A percentile compares a stretch with the other conserved stretches of the same genome.
phyloP scores from a whole-genome alignment of 1,140 invertebrate genomes.

The Vanessa atalanta region DNA sequence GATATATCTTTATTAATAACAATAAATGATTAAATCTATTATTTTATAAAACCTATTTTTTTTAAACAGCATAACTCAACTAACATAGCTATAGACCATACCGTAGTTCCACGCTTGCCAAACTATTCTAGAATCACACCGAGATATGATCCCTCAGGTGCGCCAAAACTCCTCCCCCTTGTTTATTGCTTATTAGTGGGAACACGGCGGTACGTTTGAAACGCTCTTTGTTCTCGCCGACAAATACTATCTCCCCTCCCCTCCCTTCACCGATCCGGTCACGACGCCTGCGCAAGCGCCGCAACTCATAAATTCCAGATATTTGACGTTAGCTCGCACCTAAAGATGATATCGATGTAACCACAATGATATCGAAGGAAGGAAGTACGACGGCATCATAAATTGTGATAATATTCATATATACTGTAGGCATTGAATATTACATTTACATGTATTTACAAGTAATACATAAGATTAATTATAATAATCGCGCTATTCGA shows the following conservation, averaged over 20 bases:
- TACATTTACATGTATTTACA: constrained; percentile 2
- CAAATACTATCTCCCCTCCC: constrained; percentile 39
- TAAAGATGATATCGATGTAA: constrained; percentile 70
- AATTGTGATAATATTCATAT: constrained; percentile 44
- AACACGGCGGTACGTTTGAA: constrained; percentile 70
- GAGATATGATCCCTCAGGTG: constrained; percentile 73
- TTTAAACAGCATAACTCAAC: too few relatives aligned
- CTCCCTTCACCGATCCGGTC: constrained; percentile 49
- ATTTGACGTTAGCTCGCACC: constrained; percentile 64
- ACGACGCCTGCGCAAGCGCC: constrained; percentile 62
- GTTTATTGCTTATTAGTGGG: constrained; percentile 79
- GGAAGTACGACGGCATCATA: constrained; percentile 57
- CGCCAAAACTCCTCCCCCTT: constrained; percentile 72
- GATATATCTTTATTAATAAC: too few relatives aligned
- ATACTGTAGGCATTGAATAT: background rate
- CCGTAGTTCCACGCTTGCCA: background rate
- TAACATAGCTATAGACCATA: too few relatives aligned
- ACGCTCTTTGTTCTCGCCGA: constrained; percentile 74
- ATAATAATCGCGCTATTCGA: too few relatives aligned
- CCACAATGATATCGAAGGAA: constrained; percentile 62
- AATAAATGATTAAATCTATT: too few relatives aligned
- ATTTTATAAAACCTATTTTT: too few relatives aligned
- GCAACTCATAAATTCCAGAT: constrained; percentile 72
- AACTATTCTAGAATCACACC: constrained; percentile 33
- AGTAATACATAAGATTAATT: too few relatives aligned